Percentiles rank a stretch among this genome's conserved stretches.
phyloP scores from a whole-genome alignment of 2,113 vertebrate genomes.

The Rattus norvegicus region GRCr8 NC_086022.1:57052001-57052500 shows the following conservation, averaged over 20 bases:
- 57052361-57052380: neutral
- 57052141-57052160: too few relatives aligned
- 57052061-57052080: too few relatives aligned
- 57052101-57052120: too few relatives aligned
- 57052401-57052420: neutral
- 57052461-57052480: neutral
- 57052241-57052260: neutral
- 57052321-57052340: neutral
- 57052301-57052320: neutral
- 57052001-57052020: too few relatives aligned
- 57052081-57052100: too few relatives aligned
- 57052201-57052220: neutral
- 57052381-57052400: neutral
- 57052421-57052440: neutral
- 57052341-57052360: neutral
- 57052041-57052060: too few relatives aligned
- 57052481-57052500: neutral
- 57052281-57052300: neutral
- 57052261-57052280: neutral
- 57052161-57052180: too few relatives aligned
- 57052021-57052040: too few relatives aligned
- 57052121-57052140: too few relatives aligned
- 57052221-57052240: neutral
- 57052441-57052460: neutral
- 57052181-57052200: neutral